Conservation (phyloP, 1,140 invertebrate genomes). For the Polyergus mexicanus region DNA sequence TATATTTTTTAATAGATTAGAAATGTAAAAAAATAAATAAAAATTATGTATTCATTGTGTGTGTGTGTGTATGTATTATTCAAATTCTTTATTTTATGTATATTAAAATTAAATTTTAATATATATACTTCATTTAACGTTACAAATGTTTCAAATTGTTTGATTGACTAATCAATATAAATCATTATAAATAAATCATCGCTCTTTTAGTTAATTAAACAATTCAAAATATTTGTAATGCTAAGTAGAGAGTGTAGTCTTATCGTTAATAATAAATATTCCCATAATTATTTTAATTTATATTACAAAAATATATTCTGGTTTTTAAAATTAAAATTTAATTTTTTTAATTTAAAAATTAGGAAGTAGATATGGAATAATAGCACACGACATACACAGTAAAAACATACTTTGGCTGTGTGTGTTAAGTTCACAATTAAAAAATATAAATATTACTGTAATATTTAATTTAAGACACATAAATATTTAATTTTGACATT, state of each 20-base stretch:
- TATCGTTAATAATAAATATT: neutral
- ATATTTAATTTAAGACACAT: neutral
- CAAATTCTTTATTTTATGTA: neutral
- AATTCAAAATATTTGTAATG: too few species aligned
- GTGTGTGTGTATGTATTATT: neutral
- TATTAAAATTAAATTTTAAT: neutral
- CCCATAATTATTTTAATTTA: neutral
- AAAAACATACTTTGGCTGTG: neutral
- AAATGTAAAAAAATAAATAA: neutral
- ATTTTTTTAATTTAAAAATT: neutral
- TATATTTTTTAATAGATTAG: neutral
- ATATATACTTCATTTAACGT: too few species aligned
- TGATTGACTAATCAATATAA: too few species aligned
- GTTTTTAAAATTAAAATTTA: neutral
- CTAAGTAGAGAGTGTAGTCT: too few species aligned
- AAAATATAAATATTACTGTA: neutral
- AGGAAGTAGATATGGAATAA: neutral
- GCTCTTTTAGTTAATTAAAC: too few species aligned
- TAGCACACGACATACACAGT: neutral
- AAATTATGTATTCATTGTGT: neutral
- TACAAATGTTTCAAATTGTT: too few species aligned
- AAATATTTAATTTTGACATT: neutral
- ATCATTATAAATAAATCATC: too few species aligned
- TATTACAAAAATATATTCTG: slow-evolving; percentile 17
- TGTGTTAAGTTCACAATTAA: neutral